Conservation (phyloP, 2,113 vertebrate species). For the Pelobates fuscus region DNA sequence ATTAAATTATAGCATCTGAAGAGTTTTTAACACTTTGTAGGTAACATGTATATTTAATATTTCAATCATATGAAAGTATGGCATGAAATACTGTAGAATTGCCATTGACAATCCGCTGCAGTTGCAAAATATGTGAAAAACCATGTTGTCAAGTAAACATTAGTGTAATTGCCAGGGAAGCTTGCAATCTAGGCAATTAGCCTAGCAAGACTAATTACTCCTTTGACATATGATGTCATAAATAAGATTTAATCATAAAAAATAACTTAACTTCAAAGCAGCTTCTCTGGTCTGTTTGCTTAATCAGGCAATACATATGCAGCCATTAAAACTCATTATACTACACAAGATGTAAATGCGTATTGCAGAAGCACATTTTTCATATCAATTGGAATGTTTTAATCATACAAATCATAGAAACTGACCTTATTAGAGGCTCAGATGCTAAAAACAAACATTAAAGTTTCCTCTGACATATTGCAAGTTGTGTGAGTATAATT, state of each 20-base stretch:
- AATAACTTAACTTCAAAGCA: background rate
- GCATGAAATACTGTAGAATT: background rate
- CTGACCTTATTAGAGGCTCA: conserved; percentile 18
- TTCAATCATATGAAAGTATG: too few species aligned
- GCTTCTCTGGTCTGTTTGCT: background rate
- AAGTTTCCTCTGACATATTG: conserved; percentile 19
- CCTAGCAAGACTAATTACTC: background rate
- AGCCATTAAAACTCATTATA: conserved; percentile 32
- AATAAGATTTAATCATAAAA: background rate
- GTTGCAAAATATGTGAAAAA: background rate
- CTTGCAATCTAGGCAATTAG: conserved; percentile 11
- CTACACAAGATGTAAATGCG: conserved; percentile 33
- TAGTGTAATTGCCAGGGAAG: background rate
- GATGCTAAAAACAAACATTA: conserved; percentile 22
- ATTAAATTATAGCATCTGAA: too few species aligned
- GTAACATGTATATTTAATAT: too few species aligned
- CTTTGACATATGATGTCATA: background rate
- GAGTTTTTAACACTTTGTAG: too few species aligned
- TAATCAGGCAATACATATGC: conserved; percentile 40
- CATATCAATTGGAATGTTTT: conserved; percentile 26
- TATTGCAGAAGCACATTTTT: conserved; percentile 24
- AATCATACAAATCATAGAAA: conserved; percentile 22
- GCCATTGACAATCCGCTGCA: background rate
- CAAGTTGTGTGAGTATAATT: background rate
- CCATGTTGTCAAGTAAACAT: background rate